Conservation (phyloP, 1,140 invertebrate genomes). For the Planococcus citri region DNA sequence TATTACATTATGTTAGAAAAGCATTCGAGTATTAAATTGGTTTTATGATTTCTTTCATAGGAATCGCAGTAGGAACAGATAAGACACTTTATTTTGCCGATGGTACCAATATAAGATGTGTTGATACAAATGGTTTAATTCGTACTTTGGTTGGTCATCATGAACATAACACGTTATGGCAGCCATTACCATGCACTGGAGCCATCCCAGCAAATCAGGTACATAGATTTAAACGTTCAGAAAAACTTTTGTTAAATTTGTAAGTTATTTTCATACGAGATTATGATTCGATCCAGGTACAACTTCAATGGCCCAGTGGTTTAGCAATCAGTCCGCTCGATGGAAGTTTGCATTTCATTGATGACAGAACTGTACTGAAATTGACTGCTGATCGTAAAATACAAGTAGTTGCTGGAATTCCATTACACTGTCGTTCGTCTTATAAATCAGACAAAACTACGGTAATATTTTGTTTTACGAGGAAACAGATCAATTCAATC, state of each 20-base stretch:
- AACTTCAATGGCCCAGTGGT: conserved; percentile 90
- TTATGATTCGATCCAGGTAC: conserved; percentile 45
- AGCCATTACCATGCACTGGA: conserved; percentile 69
- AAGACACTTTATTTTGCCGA: conserved; percentile 89
- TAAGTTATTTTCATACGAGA: too few relatives aligned
- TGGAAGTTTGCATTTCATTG: conserved; percentile 86
- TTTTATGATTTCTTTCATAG: conserved; percentile 33
- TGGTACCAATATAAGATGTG: conserved; percentile 81
- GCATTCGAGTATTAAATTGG: too few relatives aligned
- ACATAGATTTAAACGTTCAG: conserved; percentile 20
- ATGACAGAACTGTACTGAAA: conserved; percentile 84
- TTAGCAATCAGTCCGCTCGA: conserved; percentile 85
- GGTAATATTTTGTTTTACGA: neutral
- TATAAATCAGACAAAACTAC: conserved; percentile 30
- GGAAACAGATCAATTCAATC: too few relatives aligned
- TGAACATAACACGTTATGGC: conserved; percentile 81
- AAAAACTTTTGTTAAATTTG: too few relatives aligned
- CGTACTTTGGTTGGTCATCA: conserved; percentile 87
- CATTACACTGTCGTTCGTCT: conserved; percentile 64
- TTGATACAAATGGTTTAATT: conserved; percentile 83
- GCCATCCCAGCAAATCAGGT: conserved; percentile 57
- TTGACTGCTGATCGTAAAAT: conserved; percentile 82
- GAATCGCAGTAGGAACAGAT: conserved; percentile 76
- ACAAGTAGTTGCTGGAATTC: conserved; percentile 78
- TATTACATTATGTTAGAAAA: neutral